These are phyloP conservation scores for Deroplatys truncata DNA, from an alignment of 2,888 invertebrate genomes.

Conservation along the genomic window DNA sequence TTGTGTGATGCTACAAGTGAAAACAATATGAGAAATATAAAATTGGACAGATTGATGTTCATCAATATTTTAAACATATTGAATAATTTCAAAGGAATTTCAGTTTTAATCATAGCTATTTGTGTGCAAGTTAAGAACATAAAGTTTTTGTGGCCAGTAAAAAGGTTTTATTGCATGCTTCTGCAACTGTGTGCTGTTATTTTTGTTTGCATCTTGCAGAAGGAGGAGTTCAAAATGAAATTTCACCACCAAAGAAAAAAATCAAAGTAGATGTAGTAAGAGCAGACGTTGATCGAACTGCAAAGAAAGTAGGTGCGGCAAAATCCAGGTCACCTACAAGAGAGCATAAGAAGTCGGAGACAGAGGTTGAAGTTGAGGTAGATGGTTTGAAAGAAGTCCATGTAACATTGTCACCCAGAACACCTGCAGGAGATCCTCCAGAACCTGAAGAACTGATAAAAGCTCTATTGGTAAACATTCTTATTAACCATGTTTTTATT, in stretches of 20 bases:
- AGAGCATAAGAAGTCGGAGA: conserved; percentile 52
- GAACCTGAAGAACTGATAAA: conserved; percentile 91
- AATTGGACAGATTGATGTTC: no score
- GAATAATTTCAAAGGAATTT: no score
- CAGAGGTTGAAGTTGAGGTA: conserved; percentile 49
- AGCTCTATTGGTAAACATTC: conserved; percentile 52
- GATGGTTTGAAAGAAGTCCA: conserved; percentile 74
- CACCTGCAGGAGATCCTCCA: conserved; percentile 80
- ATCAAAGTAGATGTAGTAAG: conserved; percentile 37
- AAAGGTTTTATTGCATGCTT: no score
- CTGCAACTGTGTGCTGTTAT: not conserved
- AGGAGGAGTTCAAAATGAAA: conserved; percentile 8
- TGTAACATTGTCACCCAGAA: conserved; percentile 71
- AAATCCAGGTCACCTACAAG: conserved; percentile 38
- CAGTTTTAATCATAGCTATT: no score
- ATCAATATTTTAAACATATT: no score
- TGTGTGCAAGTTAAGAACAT: no score
- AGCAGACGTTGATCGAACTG: conserved; percentile 8
- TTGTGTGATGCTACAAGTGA: no score
- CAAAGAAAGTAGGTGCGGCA: conserved; percentile 30
- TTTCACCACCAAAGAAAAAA: conserved; percentile 49
- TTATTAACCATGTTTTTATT: conserved; percentile 28
- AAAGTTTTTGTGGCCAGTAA: no score
- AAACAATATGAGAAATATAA: no score
- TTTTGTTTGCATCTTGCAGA: not conserved